Evolutionary conservation across 2,888 invertebrate species (phyloP).

Genomic region (Camptogramma bilineatum): DNA sequence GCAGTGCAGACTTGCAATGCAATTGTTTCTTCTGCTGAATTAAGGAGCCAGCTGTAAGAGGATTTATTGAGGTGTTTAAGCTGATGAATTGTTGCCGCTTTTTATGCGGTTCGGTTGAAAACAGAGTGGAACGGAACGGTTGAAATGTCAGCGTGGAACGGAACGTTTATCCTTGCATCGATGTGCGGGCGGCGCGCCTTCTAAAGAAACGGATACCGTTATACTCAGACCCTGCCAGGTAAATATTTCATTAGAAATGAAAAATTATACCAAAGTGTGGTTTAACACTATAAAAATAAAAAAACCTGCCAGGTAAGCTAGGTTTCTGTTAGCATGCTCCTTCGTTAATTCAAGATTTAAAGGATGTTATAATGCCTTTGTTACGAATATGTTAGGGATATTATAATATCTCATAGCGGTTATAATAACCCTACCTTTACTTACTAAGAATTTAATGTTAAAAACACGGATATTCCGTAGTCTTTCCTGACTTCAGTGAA

Average conservation of each 20-base stretch:
- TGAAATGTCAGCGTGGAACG: constrained; percentile 16
- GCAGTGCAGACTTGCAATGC: constrained; percentile 40
- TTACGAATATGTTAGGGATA: no score
- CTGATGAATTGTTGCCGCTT: constrained; percentile 28
- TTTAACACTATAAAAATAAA: no score
- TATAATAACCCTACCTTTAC: no score
- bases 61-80: constrained; percentile 36
- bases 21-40: constrained; percentile 40
- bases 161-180: constrained; percentile 12
- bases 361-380: background rate
- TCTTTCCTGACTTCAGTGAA: no score
- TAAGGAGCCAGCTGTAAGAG: constrained; percentile 38
- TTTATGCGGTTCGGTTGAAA: constrained; percentile 15
- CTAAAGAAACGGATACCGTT: background rate
- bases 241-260: no score
- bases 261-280: no score
- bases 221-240: background rate
- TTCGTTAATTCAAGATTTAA: background rate
- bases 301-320: background rate
- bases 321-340: background rate
- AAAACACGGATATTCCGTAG: no score
- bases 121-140: constrained; percentile 3
- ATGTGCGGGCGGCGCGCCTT: background rate
- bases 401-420: no score
- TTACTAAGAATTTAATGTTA: no score